Evolutionary conservation across 2,888 invertebrate species (phyloP).

Genomic region (Blastobasis lacticolella): DNA sequence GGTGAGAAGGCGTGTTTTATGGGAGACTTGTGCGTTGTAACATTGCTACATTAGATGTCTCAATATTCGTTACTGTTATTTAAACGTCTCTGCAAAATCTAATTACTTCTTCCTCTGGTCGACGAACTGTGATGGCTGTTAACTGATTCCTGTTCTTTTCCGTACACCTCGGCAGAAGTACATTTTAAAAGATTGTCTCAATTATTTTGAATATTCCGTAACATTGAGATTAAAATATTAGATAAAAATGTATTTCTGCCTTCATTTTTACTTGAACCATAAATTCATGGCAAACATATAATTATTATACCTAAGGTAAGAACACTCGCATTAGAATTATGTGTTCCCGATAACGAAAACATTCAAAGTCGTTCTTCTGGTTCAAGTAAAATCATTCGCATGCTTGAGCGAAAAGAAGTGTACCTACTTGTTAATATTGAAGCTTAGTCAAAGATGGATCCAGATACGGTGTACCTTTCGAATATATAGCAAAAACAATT

Average conservation of each 20-base stretch:
- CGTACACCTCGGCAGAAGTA: conserved; percentile 32
- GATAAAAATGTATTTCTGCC: neutral
- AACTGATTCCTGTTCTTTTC: conserved; percentile 31
- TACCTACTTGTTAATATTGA: conserved; percentile 27
- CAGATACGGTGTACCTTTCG: neutral
- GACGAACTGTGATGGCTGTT: conserved; percentile 58
- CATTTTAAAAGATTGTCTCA: conserved; percentile 11
- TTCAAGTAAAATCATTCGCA: conserved; percentile 55
- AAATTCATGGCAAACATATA: conserved; percentile 17
- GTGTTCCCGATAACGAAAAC: too few species aligned
- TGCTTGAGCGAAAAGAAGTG: conserved; percentile 71
- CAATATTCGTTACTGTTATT: conserved; percentile 46
- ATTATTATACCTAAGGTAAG: too few species aligned
- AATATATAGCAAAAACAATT: neutral
- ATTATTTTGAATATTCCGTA: too few species aligned
- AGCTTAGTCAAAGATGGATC: conserved; percentile 11
- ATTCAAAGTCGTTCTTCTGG: conserved; percentile 16
- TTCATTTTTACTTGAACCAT: neutral
- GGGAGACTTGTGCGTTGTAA: conserved; percentile 55
- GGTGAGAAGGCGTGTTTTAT: conserved; percentile 78
- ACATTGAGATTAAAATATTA: too few species aligned
- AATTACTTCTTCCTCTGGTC: conserved; percentile 52
- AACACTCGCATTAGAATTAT: too few species aligned
- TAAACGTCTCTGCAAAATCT: conserved; percentile 36
- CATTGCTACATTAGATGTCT: conserved; percentile 62